phyloP scores from a whole-genome alignment of 1,140 invertebrate species.

The Zaprionus africanus region DNA sequence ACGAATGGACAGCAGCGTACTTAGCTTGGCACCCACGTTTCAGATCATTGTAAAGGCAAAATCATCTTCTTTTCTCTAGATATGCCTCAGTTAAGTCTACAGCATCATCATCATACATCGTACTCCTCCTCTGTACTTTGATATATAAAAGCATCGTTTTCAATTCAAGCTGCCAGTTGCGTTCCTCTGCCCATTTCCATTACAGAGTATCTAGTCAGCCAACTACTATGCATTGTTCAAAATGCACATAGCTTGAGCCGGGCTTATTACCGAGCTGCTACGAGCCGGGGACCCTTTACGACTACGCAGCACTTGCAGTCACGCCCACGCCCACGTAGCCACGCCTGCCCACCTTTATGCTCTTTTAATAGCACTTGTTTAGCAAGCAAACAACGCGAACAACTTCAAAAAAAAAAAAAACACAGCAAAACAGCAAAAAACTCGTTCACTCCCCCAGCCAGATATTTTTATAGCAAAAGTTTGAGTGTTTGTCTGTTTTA shows the following conservation, averaged over 20 bases:
- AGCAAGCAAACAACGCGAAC: conserved; percentile 76
- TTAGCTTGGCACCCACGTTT: no score
- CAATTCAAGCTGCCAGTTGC: no score
- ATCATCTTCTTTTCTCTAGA: no score
- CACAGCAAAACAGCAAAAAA: conserved; percentile 46
- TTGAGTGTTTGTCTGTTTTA: conserved; percentile 84
- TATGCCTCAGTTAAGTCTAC: no score
- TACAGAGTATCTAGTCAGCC: conserved; percentile 23
- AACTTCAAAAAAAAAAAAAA: conserved; percentile 44
- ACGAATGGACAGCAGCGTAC: no score
- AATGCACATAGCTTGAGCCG: conserved; percentile 48
- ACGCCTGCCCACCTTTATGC: conserved; percentile 72
- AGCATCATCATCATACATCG: no score
- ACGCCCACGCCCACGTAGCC: not conserved
- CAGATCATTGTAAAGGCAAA: accelerated
- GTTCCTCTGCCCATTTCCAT: not conserved
- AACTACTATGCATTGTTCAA: conserved; percentile 18
- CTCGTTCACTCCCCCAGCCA: conserved; percentile 45
- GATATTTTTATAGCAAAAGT: conserved; percentile 83
- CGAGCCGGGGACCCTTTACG: conserved; percentile 56
- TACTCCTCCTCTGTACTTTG: no score
- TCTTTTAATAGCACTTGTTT: conserved; percentile 82
- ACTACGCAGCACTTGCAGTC: conserved; percentile 35
- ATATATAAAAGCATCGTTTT: no score
- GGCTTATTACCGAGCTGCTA: conserved; percentile 55